phyloP scores from a whole-genome alignment of 2,113 vertebrate species.

The Polypterus bichir region DNA sequence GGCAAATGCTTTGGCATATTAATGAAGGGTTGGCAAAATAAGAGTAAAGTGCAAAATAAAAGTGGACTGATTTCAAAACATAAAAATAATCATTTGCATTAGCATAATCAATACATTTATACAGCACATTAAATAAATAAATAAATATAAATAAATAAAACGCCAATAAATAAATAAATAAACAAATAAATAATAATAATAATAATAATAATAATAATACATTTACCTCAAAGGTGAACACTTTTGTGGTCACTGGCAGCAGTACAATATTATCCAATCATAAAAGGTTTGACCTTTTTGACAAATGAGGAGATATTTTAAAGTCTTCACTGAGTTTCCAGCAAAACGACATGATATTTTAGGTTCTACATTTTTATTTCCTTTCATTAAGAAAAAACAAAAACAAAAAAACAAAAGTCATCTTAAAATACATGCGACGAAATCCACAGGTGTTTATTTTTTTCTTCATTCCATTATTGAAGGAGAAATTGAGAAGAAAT shows the following conservation, averaged over 20 bases:
- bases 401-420: constrained; percentile 19
- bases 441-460: constrained; percentile 32
- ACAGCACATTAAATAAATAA: not conserved
- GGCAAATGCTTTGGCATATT: constrained; percentile 82
- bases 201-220: constrained; percentile 24
- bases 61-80: constrained; percentile 25
- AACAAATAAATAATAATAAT: constrained; percentile 15
- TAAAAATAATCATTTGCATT: constrained; percentile 19
- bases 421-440: constrained; percentile 50
- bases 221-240: constrained; percentile 36
- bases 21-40: constrained; percentile 50
- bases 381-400: constrained; percentile 1
- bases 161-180: constrained; percentile 29
- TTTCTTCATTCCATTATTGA: constrained; percentile 49
- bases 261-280: constrained; percentile 36
- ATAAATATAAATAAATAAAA: constrained; percentile 21
- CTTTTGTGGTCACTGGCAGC: constrained; percentile 35
- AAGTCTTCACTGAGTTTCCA: constrained; percentile 35
- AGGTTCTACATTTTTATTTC: constrained; percentile 29
- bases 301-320: constrained; percentile 38
- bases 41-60: constrained; percentile 52
- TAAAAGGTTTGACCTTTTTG: constrained; percentile 49
- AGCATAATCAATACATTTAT: constrained; percentile 1
- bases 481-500: constrained; percentile 38
- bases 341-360: constrained; percentile 24